A percentile compares a stretch with the other conserved stretches of the same genome.
Evolutionary conservation across 2,113 vertebrate genomes (phyloP).

Genomic region (Lasiurus borealis): DNA sequence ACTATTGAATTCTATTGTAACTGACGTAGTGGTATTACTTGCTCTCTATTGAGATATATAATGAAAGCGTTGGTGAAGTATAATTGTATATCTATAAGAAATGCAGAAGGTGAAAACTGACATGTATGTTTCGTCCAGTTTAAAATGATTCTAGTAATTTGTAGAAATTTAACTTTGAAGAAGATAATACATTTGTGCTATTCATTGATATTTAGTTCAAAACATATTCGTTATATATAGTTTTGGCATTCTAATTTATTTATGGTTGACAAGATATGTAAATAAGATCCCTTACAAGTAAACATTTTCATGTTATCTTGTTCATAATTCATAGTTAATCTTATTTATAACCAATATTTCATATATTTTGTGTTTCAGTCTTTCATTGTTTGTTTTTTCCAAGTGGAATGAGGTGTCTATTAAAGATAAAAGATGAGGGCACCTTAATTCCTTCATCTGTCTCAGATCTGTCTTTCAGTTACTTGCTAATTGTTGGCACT

Average conservation of each 20-base stretch:
- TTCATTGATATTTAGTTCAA: not conserved
- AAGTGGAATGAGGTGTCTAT: not conserved
- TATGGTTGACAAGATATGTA: not conserved
- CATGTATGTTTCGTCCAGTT: not conserved
- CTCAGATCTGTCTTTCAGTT: slow-evolving; percentile 40
- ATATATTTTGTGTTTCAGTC: not conserved
- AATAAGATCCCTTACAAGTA: not conserved
- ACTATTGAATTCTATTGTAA: not conserved
- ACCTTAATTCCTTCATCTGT: not conserved
- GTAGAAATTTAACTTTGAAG: not conserved
- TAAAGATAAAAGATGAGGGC: not conserved
- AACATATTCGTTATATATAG: not conserved
- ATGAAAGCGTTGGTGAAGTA: not conserved
- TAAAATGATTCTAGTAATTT: slow-evolving; percentile 13
- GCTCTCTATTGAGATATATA: not conserved
- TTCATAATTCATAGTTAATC: not conserved
- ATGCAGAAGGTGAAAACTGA: not conserved
- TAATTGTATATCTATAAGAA: not conserved
- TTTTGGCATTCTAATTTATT: not conserved
- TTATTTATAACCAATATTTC: not conserved
- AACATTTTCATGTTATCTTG: not conserved
- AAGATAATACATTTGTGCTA: not conserved
- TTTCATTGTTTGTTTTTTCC: not conserved
- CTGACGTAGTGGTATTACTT: not conserved
- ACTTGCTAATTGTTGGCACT: slow-evolving; percentile 67